A percentile compares a stretch with the other conserved stretches of the same genome.
Evolutionary conservation across 2,797 vertebrate species (phyloP).

Genomic region (Phataginus tricuspis): DNA sequence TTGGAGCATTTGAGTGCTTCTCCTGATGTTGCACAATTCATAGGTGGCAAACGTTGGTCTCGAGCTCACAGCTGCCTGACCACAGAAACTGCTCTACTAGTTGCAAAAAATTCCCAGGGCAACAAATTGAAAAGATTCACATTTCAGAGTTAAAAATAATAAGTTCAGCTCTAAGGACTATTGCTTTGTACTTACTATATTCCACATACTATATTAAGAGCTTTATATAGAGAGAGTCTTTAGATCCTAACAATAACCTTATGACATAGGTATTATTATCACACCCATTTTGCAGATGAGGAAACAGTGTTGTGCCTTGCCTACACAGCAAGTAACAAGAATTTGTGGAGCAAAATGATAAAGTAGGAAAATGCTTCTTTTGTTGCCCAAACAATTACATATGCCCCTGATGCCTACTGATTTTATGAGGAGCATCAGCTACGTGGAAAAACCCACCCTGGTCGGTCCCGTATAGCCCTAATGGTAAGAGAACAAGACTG

Average conservation of each 20-base stretch:
- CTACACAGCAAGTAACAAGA: not conserved
- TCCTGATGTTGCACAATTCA: not conserved
- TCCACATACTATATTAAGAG: not conserved
- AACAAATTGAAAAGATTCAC: not conserved
- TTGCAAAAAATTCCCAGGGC: not conserved
- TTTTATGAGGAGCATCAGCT: not conserved
- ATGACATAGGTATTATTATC: not conserved
- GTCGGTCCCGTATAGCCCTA: not conserved
- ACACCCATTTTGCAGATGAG: not conserved
- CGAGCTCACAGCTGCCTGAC: not conserved
- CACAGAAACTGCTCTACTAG: not conserved
- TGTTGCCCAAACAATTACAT: not conserved
- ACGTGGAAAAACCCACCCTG: not conserved
- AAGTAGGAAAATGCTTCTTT: not conserved
- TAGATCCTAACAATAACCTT: not conserved
- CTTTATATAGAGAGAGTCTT: not conserved
- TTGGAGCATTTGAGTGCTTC: not conserved
- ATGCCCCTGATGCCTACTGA: not conserved
- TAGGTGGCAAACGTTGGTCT: not conserved
- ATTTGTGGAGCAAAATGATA: not conserved
- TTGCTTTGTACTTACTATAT: not conserved
- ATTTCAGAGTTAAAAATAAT: not conserved
- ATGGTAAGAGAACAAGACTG: not conserved
- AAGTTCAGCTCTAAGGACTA: not conserved
- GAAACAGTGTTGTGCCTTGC: not conserved